These are phyloP conservation scores for Perizoma flavofasciatum DNA, from an alignment of 2,888 invertebrate genomes.

Conservation along the genomic window DNA sequence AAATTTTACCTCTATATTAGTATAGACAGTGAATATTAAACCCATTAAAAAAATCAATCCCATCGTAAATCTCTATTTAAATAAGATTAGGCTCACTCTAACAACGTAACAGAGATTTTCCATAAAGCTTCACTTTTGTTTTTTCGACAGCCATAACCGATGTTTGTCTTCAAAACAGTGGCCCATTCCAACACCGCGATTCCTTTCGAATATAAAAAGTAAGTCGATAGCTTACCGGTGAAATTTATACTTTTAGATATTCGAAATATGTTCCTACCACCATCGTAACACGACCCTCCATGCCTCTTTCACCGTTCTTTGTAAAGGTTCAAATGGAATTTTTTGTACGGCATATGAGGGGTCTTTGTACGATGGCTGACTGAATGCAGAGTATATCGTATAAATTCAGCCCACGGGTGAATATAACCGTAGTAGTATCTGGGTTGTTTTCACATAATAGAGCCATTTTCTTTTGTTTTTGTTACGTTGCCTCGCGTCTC, in stretches of 20 bases:
- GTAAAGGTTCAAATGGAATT: constrained; percentile 25
- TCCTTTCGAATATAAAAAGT: constrained; percentile 80
- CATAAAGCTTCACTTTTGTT: constrained; percentile 11
- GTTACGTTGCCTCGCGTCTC: constrained; percentile 70
- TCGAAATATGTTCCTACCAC: constrained; percentile 75
- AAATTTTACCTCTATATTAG: too few relatives aligned
- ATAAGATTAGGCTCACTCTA: constrained; percentile 10
- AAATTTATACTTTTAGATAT: constrained; percentile 84
- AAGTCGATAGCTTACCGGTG: constrained; percentile 82
- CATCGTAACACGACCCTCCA: constrained; percentile 48
- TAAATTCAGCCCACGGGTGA: constrained; percentile 82
- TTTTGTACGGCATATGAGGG: constrained; percentile 45
- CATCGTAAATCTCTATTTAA: constrained; percentile 8
- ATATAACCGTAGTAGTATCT: constrained; percentile 79
- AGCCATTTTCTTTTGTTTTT: constrained; percentile 84
- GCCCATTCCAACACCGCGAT: constrained; percentile 74
- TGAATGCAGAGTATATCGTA: constrained; percentile 78
- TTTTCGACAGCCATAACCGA: constrained; percentile 49
- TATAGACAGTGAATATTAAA: too few relatives aligned
- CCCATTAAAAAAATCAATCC: too few relatives aligned
- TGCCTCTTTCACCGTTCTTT: constrained; percentile 17
- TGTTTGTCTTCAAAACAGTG: constrained; percentile 81
- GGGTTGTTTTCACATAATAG: constrained; percentile 84
- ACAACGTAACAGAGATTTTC: constrained; percentile 25
- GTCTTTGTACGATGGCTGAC: constrained; percentile 56